Conservation (phyloP, 35 echinoderm and acorn worm genomes). For the Strongylocentrotus purpuratus region DNA sequence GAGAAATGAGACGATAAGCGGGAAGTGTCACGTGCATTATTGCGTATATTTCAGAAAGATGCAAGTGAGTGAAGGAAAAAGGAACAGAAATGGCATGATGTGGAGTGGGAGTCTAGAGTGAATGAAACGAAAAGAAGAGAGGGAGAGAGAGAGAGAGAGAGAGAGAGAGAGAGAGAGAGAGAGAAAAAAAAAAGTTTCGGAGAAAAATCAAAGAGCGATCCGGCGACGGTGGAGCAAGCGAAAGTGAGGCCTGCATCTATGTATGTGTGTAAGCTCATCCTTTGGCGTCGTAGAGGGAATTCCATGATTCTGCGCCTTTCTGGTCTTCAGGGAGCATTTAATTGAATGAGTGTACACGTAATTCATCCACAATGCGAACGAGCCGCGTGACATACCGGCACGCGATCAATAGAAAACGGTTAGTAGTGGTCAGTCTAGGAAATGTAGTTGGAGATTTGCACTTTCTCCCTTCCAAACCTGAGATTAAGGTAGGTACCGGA, state of each 20-base stretch:
- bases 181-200: neutral
- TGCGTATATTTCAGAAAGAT: neutral
- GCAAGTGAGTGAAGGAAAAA: neutral
- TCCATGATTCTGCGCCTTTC: neutral
- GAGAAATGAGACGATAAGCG: no score
- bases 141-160: neutral
- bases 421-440: neutral
- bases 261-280: neutral
- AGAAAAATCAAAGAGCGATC: constrained; percentile 2
- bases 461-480: neutral
- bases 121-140: neutral
- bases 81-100: neutral
- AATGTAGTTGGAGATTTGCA: neutral
- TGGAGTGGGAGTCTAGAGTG: neutral
- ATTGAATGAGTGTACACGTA: neutral
- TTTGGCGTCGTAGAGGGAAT: neutral
- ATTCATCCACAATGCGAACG: neutral
- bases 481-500: neutral
- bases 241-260: neutral
- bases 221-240: neutral
- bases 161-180: neutral
- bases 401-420: neutral
- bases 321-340: neutral
- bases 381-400: neutral
- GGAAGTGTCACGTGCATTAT: no score